phyloP scores from a whole-genome alignment of 2,113 vertebrate genomes.

The Paradoxurus hermaphroditus region DNA sequence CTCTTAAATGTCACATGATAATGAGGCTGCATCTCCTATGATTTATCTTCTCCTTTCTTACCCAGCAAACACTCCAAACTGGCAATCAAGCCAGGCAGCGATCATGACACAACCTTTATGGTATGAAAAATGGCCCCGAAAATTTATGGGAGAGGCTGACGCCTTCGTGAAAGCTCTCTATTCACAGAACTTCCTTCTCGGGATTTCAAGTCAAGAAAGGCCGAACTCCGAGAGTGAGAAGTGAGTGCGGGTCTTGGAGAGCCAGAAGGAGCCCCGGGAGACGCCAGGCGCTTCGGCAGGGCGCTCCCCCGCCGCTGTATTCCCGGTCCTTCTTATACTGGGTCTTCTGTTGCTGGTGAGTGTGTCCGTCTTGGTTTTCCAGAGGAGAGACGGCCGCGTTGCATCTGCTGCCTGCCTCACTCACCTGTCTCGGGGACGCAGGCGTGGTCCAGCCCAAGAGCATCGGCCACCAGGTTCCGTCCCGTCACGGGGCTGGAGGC shows the following conservation, averaged over 20 bases:
- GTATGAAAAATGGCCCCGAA: neutral
- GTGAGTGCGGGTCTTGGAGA: accelerated
- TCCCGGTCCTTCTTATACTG: too few species aligned
- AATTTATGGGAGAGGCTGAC: conserved; percentile 12
- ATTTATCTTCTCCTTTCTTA: conserved; percentile 43
- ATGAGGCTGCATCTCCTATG: conserved; percentile 42
- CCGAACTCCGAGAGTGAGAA: too few species aligned
- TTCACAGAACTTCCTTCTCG: neutral
- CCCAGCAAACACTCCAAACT: conserved; percentile 20
- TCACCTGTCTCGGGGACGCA: neutral
- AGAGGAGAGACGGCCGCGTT: accelerated
- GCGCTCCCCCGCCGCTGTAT: accelerated
- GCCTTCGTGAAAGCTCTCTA: neutral
- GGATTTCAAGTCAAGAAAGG: neutral
- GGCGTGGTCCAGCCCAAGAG: neutral
- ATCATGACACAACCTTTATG: neutral
- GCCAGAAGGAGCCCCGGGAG: accelerated
- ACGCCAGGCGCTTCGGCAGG: accelerated
- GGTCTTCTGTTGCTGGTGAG: too few species aligned
- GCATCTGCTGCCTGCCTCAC: accelerated
- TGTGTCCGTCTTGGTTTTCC: neutral
- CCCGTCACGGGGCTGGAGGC: too few species aligned
- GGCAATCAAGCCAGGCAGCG: neutral
- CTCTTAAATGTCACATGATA: conserved; percentile 73
- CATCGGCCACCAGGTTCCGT: too few species aligned